Evolutionary conservation across 2,888 invertebrate species (phyloP).

Genomic region (Brassicogethes aeneus): DNA sequence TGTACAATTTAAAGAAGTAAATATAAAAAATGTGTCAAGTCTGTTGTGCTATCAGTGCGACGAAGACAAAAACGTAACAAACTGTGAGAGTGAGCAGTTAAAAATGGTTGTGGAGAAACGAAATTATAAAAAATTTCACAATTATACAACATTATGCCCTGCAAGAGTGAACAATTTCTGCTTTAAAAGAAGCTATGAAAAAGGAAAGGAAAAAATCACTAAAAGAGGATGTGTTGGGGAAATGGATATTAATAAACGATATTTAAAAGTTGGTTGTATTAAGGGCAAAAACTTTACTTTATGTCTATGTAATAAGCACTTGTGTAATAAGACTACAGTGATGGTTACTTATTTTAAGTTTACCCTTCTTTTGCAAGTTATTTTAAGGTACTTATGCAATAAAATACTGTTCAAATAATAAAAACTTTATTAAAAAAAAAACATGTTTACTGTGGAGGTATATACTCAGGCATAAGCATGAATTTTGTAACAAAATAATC

Average conservation of each 20-base stretch:
- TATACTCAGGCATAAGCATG: constrained; percentile 50
- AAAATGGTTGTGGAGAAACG: no score
- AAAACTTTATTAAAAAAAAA: no score
- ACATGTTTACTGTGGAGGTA: no score
- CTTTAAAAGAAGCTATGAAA: constrained; percentile 11
- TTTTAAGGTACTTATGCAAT: no score
- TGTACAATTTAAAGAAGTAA: no score
- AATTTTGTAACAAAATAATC: constrained; percentile 57
- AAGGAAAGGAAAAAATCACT: no score
- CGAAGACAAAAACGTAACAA: no score
- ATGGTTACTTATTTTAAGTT: no score
- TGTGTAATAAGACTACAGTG: constrained; percentile 15
- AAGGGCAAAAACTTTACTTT: constrained; percentile 9
- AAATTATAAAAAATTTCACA: background rate
- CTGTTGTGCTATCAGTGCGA: no score
- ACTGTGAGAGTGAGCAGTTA: no score
- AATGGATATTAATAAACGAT: constrained; percentile 10
- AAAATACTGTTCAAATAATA: no score
- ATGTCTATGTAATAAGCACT: constrained; percentile 19
- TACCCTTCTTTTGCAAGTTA: constrained; percentile 1
- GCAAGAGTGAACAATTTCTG: constrained; percentile 18
- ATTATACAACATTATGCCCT: constrained; percentile 13
- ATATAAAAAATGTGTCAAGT: no score
- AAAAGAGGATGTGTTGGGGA: constrained; percentile 18
- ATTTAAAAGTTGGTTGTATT: constrained; percentile 17